Percentiles rank a stretch among this genome's conserved stretches.
Conservation (phyloP, 2,113 vertebrate genomes). For the Bagarius yarrelli region DNA sequence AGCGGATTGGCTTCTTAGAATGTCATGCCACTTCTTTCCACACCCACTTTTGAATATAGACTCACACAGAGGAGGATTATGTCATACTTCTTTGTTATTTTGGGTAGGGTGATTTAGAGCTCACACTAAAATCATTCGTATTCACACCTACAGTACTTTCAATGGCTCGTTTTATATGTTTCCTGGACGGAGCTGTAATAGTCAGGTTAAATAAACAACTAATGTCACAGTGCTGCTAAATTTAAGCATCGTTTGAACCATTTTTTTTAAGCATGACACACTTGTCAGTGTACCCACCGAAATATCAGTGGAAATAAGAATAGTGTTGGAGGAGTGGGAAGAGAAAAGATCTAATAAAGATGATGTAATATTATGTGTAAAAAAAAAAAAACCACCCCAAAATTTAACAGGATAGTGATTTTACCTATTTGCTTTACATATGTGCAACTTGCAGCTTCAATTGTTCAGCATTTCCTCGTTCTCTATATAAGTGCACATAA, state of each 20-base stretch:
- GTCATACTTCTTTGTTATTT: constrained; percentile 48
- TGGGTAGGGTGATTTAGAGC: constrained; percentile 2
- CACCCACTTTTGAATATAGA: constrained; percentile 35
- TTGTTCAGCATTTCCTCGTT: background rate
- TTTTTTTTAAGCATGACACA: constrained; percentile 35
- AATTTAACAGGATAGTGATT: background rate
- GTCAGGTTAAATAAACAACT: constrained; percentile 39
- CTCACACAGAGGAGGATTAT: constrained; percentile 41
- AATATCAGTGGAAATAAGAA: background rate
- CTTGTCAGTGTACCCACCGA: constrained; percentile 20
- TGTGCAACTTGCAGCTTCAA: background rate
- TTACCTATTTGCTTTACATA: no score
- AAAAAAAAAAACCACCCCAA: no score
- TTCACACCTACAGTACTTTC: constrained; percentile 29
- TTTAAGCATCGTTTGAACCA: constrained; percentile 34
- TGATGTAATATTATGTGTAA: background rate
- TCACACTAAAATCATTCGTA: constrained; percentile 40
- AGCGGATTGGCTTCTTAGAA: constrained; percentile 44
- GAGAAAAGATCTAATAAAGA: background rate
- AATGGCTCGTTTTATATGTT: constrained; percentile 40
- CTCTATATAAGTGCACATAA: background rate
- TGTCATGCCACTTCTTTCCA: constrained; percentile 51
- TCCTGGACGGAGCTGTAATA: constrained; percentile 27
- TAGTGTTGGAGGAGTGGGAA: background rate
- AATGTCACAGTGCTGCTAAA: constrained; percentile 37